A percentile compares a stretch with the other conserved stretches of the same genome.
phyloP scores from a whole-genome alignment of 1,140 invertebrate genomes.

The Phenacoccus solenopsis region DNA sequence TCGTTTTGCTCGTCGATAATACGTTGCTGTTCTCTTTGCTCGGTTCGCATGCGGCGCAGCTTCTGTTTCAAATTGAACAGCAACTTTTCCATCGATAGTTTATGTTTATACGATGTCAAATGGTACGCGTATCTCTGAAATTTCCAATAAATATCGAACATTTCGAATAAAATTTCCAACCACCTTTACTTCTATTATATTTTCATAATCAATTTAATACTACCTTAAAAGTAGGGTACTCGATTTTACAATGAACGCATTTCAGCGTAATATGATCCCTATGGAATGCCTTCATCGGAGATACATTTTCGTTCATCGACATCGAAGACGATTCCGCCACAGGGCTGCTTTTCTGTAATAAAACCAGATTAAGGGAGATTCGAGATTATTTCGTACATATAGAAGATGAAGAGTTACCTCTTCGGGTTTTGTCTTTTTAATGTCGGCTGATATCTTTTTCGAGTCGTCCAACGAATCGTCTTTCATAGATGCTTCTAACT shows the following conservation, averaged over 20 bases:
- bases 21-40: conserved; percentile 21
- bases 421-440: too few species aligned
- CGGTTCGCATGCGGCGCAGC: conserved; percentile 15
- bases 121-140: background rate
- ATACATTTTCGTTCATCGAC: background rate
- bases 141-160: background rate
- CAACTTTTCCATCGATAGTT: conserved; percentile 17
- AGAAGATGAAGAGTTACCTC: too few species aligned
- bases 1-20: conserved; percentile 15
- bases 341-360: too few species aligned
- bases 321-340: too few species aligned
- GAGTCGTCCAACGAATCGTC: too few species aligned
- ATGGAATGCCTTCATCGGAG: background rate
- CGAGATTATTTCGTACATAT: too few species aligned
- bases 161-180: background rate
- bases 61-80: conserved; percentile 19
- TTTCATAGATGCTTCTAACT: too few species aligned
- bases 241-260: conserved; percentile 4
- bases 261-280: background rate
- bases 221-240: background rate
- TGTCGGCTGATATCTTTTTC: too few species aligned
- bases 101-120: conserved; percentile 8
- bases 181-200: too few species aligned
- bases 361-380: too few species aligned
- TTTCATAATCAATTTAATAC: too few species aligned